phyloP scores from a whole-genome alignment of 2,888 invertebrate genomes.

The Anoplius nigerrimus region DNA sequence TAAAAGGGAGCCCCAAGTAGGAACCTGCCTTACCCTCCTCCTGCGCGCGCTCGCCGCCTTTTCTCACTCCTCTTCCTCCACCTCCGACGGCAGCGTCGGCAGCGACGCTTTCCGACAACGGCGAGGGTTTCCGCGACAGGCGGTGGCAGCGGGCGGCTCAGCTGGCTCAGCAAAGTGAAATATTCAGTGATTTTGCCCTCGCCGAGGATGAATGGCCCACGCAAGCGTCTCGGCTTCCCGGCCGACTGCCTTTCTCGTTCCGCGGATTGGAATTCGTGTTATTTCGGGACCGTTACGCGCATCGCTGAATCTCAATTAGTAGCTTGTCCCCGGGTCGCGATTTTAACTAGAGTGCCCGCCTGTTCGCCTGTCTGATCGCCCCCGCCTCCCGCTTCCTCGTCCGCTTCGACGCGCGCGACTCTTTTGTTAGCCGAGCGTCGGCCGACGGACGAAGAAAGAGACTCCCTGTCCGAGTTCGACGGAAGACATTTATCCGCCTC shows the following conservation, averaged over 20 bases:
- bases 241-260: constrained; percentile 36
- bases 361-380: constrained; percentile 1
- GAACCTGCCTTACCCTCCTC: not conserved
- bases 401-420: constrained; percentile 1
- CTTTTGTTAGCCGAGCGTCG: not conserved
- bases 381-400: not conserved
- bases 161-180: constrained; percentile 67
- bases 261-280: constrained; percentile 72
- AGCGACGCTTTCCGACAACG: no score
- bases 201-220: constrained; percentile 66
- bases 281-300: constrained; percentile 70
- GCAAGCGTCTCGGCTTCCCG: constrained; percentile 56
- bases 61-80: no score
- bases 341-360: constrained; percentile 37
- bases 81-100: no score
- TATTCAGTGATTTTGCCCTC: constrained; percentile 71
- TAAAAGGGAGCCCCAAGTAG: not conserved
- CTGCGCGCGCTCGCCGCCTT: constrained; percentile 6
- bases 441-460: not conserved
- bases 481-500: no score
- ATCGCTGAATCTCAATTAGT: constrained; percentile 73
- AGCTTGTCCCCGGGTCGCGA: constrained; percentile 49
- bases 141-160: constrained; percentile 58
- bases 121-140: constrained; percentile 24
- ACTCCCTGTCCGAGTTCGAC: not conserved